These are phyloP conservation scores for Rotaria macrura DNA, from an alignment of 2,888 invertebrate species.

Conservation along the genomic window DNA sequence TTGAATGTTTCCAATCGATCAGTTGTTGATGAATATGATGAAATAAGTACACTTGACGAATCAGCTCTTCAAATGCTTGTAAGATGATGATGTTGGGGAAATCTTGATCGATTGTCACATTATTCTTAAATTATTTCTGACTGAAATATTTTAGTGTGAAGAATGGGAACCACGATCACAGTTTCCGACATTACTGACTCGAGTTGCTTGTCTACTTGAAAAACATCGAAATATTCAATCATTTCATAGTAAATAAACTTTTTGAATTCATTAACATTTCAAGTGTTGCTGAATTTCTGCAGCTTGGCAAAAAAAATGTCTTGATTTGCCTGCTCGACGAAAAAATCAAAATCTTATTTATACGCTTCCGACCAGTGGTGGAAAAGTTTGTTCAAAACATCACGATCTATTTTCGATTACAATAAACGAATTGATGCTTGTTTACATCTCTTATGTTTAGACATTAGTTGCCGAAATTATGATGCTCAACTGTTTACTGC, in stretches of 20 bases:
- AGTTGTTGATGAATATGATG: neutral
- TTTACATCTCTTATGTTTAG: neutral
- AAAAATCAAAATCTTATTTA: conserved; percentile 66
- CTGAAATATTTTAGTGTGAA: neutral
- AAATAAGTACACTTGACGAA: neutral
- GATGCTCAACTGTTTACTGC: conserved; percentile 72
- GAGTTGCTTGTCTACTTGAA: neutral
- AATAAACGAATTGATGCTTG: too few species aligned
- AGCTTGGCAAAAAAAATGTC: conserved; percentile 18
- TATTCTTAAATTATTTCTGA: neutral
- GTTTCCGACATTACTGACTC: neutral
- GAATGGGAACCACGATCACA: conserved; percentile 8
- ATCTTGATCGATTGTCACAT: too few species aligned
- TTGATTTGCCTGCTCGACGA: neutral
- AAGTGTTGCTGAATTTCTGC: neutral
- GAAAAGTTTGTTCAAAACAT: conserved; percentile 56
- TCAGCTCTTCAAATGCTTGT: neutral
- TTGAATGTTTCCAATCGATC: neutral
- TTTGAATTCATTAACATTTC: neutral
- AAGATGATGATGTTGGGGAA: neutral
- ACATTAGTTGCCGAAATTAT: conserved; percentile 89
- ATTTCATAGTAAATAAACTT: neutral
- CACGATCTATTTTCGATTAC: neutral
- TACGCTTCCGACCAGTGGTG: conserved; percentile 86
- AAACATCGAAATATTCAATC: conserved; percentile 9